These are phyloP conservation scores for Phrixothrix hirtus DNA, from an alignment of 2,888 invertebrate species.

Conservation along the genomic window DNA sequence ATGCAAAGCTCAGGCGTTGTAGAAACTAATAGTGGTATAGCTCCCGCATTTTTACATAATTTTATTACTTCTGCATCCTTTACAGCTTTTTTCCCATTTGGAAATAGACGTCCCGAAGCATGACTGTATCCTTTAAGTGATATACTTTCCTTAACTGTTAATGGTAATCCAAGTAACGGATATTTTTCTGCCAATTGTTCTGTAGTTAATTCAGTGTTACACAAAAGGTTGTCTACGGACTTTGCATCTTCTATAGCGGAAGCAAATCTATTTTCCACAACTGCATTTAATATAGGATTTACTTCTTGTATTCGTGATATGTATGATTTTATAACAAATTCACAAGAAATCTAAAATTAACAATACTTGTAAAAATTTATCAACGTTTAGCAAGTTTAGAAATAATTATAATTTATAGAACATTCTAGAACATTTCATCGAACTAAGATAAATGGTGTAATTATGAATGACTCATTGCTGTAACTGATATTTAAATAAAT, in stretches of 20 bases:
- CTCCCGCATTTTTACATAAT: constrained; percentile 70
- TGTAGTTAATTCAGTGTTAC: neutral
- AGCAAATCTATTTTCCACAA: constrained; percentile 78
- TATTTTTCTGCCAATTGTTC: constrained; percentile 58
- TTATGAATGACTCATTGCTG: too few relatives aligned
- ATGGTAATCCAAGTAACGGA: constrained; percentile 81
- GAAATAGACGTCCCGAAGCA: constrained; percentile 67
- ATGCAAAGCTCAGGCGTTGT: constrained; percentile 88
- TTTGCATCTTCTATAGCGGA: constrained; percentile 76
- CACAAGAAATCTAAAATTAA: constrained; percentile 66
- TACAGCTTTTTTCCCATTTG: constrained; percentile 58
- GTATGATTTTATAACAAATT: constrained; percentile 71
- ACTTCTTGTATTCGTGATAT: constrained; percentile 79
- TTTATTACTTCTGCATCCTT: constrained; percentile 71
- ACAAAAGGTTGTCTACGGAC: constrained; percentile 66
- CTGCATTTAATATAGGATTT: constrained; percentile 77
- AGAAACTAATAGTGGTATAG: constrained; percentile 78
- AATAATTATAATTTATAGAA: neutral
- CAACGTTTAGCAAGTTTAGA: constrained; percentile 32
- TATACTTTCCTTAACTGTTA: constrained; percentile 84
- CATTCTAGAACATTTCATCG: too few relatives aligned
- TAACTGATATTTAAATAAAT: too few relatives aligned
- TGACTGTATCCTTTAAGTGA: constrained; percentile 75
- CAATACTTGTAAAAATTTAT: too few relatives aligned
- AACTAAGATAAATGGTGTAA: too few relatives aligned